Conservation (phyloP, 2,888 invertebrate species). For the Thymelicus sylvestris region DNA sequence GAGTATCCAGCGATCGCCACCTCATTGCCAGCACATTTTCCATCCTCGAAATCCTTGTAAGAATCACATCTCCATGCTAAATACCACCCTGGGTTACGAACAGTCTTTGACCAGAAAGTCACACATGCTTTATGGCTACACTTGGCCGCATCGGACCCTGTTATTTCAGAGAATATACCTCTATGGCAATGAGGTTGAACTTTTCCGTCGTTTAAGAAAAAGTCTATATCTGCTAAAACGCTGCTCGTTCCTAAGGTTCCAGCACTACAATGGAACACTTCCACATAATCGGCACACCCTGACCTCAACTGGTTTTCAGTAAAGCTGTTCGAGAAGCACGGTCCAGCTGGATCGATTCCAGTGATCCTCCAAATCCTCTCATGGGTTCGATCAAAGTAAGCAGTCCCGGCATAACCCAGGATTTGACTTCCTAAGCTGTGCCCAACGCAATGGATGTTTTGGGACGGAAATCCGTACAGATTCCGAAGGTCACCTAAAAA, state of each 20-base stretch:
- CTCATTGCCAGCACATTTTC: conserved; percentile 65
- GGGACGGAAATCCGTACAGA: conserved; percentile 61
- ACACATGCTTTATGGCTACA: conserved; percentile 78
- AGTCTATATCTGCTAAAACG: conserved; percentile 83
- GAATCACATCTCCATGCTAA: conserved; percentile 70
- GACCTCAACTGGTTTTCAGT: conserved; percentile 77
- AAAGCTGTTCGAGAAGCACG: conserved; percentile 73
- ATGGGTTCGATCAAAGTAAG: conserved; percentile 60
- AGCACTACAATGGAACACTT: conserved; percentile 86
- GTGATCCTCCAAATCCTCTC: conserved; percentile 71
- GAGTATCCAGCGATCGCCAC: conserved; percentile 72
- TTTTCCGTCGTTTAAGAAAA: conserved; percentile 84
- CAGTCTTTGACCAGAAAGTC: conserved; percentile 65
- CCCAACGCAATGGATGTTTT: conserved; percentile 70
- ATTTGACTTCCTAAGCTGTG: conserved; percentile 77
- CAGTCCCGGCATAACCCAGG: conserved; percentile 62
- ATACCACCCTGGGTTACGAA: conserved; percentile 60
- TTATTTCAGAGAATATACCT: conserved; percentile 64
- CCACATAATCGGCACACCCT: conserved; percentile 84
- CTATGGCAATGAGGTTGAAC: conserved; percentile 82
- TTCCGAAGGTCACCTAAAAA: conserved; percentile 60
- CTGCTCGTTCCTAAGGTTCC: conserved; percentile 80
- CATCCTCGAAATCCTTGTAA: conserved; percentile 63
- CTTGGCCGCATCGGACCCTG: conserved; percentile 69
- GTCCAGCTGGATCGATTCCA: conserved; percentile 76